These are phyloP conservation scores for Saguinus imperator DNA, from an alignment of 2,113 vertebrate genomes.

Conservation along the genomic window DNA sequence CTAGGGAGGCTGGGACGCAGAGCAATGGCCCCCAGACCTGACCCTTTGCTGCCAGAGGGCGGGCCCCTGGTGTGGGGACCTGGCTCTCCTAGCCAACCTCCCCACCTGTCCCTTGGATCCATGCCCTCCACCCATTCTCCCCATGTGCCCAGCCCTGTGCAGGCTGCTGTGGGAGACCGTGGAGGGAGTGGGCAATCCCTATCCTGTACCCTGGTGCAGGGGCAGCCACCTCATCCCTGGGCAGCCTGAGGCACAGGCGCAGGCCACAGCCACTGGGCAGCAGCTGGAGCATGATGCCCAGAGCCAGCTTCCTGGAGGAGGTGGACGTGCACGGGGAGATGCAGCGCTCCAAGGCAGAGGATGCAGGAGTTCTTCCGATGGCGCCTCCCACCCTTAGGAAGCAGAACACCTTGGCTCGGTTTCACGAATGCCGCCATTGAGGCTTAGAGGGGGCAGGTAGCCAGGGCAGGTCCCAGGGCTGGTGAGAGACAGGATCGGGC, in stretches of 20 bases:
- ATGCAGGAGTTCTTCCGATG: rapidly evolving
- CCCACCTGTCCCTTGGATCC: not conserved
- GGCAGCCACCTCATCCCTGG: not conserved
- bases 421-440: not conserved
- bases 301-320: not conserved
- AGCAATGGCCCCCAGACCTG: rapidly evolving
- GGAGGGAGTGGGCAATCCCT: not conserved
- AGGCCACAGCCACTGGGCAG: not conserved
- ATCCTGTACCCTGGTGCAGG: not conserved
- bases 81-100: not conserved
- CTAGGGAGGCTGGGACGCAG: rapidly evolving
- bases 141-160: not conserved
- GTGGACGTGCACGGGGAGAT: not conserved
- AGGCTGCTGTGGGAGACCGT: not conserved
- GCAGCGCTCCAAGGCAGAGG: no score
- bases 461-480: not conserved
- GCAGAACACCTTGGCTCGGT: not conserved
- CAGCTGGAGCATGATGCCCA: no score
- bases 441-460: not conserved
- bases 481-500: not conserved
- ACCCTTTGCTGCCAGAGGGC: not conserved
- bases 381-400: not conserved
- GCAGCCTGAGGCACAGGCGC: no score
- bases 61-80: not conserved
- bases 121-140: not conserved